Percentiles rank a stretch among this genome's conserved stretches.
Evolutionary conservation across 2,113 vertebrate species (phyloP).

Genomic region (Pimephales promelas): DNA sequence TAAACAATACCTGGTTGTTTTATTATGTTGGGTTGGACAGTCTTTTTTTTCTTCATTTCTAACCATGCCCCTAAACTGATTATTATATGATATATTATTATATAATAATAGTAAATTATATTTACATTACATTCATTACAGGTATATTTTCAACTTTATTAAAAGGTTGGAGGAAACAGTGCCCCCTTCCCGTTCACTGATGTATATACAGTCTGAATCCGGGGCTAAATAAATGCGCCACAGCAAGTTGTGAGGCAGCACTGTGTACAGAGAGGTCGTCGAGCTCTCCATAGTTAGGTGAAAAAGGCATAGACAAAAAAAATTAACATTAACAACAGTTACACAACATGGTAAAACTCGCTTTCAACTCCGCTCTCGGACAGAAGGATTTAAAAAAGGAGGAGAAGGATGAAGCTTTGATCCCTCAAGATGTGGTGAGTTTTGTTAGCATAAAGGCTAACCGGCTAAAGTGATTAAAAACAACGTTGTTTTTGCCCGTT

Average conservation of each 20-base stretch:
- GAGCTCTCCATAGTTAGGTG: not conserved
- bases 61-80: not conserved
- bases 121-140: too few relatives aligned
- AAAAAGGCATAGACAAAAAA: not conserved
- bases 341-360: slow-evolving; percentile 58
- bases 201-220: not conserved
- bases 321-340: too few relatives aligned
- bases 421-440: slow-evolving; percentile 59
- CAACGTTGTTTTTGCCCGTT: not conserved
- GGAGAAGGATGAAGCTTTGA: slow-evolving; percentile 55
- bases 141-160: not conserved
- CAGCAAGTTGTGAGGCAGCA: slow-evolving; percentile 19
- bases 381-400: slow-evolving; percentile 58
- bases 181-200: not conserved
- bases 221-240: slow-evolving; percentile 57
- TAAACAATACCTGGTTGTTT: not conserved
- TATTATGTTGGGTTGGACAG: not conserved
- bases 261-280: slow-evolving; percentile 11
- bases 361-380: slow-evolving; percentile 55
- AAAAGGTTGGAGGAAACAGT: not conserved
- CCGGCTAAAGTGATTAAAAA: not conserved
- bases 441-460: slow-evolving; percentile 19
- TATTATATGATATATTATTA: not conserved
- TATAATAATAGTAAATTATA: not conserved
- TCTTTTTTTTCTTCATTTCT: not conserved